phyloP scores from a whole-genome alignment of 2,888 invertebrate species.

The Gisinianus flammeolus region DNA sequence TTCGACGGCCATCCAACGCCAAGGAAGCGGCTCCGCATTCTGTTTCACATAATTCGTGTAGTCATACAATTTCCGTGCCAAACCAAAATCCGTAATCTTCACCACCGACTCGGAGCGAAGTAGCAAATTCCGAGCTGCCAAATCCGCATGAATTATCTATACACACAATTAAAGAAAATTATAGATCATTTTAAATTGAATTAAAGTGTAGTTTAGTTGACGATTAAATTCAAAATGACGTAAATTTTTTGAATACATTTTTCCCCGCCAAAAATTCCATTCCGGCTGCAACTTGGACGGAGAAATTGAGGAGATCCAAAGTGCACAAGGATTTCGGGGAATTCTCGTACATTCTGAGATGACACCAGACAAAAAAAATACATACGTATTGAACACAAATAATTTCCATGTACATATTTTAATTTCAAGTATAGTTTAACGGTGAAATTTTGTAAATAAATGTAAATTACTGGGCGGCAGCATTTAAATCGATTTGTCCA shows the following conservation, averaged over 20 bases:
- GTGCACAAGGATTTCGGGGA: slow-evolving; percentile 27
- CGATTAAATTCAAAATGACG: neutral
- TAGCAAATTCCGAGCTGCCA: slow-evolving; percentile 50
- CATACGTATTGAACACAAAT: neutral
- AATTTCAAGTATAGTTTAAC: slow-evolving; percentile 11
- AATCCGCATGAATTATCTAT: slow-evolving; percentile 51
- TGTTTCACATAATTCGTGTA: slow-evolving; percentile 52
- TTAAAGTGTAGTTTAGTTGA: neutral
- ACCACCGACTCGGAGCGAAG: slow-evolving; percentile 36
- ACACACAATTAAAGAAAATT: neutral
- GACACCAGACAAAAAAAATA: neutral
- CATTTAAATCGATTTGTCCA: slow-evolving; percentile 18
- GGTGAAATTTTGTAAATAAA: neutral
- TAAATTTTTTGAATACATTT: slow-evolving; percentile 36
- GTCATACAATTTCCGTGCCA: slow-evolving; percentile 50
- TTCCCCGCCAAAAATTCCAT: slow-evolving; percentile 52
- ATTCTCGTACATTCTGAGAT: slow-evolving; percentile 23
- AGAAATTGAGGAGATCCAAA: slow-evolving; percentile 44
- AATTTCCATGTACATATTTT: neutral
- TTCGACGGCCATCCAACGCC: slow-evolving; percentile 53
- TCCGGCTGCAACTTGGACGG: slow-evolving; percentile 47
- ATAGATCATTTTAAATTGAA: neutral
- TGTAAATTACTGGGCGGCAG: slow-evolving; percentile 1
- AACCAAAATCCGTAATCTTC: slow-evolving; percentile 52
- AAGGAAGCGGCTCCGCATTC: slow-evolving; percentile 44